Percentiles rank a stretch among this genome's conserved stretches.
phyloP scores from a whole-genome alignment of 2,113 vertebrate genomes.

The Siniperca knerii region DNA sequence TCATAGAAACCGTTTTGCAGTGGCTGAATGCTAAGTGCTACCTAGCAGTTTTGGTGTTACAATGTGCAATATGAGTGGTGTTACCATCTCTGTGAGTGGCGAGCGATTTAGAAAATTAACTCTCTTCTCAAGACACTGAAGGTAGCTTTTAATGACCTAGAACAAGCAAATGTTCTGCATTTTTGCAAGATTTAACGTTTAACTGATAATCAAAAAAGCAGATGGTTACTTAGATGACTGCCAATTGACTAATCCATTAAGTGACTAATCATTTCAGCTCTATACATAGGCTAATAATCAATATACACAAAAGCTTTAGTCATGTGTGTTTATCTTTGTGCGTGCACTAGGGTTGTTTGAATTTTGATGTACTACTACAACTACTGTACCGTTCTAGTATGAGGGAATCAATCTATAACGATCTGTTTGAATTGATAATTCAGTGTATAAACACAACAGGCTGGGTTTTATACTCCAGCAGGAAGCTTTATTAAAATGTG shows the following conservation, averaged over 20 bases:
- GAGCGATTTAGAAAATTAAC: slow-evolving; percentile 23
- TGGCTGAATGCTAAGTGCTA: background rate
- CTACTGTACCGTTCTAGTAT: too few species aligned
- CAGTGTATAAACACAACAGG: too few species aligned
- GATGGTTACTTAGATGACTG: background rate
- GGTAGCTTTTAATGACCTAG: slow-evolving; percentile 53
- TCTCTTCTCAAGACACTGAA: slow-evolving; percentile 26
- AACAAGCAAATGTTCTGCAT: background rate
- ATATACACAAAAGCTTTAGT: background rate
- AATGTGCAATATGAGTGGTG: background rate
- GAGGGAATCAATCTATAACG: too few species aligned
- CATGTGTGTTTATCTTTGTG: background rate
- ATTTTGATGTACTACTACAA: too few species aligned
- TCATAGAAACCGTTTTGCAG: slow-evolving; percentile 33
- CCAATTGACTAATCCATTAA: background rate
- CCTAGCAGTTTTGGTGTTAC: background rate
- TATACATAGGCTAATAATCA: background rate
- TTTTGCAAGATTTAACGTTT: background rate
- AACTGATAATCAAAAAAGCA: background rate
- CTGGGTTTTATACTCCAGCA: too few species aligned
- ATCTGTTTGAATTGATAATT: too few species aligned
- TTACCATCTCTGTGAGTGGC: slow-evolving; percentile 14
- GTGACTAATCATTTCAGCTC: background rate
- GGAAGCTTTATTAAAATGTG: too few species aligned
- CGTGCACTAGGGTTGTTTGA: background rate